Conservation (phyloP, 2,888 invertebrate species). For the Hyles lineata region DNA sequence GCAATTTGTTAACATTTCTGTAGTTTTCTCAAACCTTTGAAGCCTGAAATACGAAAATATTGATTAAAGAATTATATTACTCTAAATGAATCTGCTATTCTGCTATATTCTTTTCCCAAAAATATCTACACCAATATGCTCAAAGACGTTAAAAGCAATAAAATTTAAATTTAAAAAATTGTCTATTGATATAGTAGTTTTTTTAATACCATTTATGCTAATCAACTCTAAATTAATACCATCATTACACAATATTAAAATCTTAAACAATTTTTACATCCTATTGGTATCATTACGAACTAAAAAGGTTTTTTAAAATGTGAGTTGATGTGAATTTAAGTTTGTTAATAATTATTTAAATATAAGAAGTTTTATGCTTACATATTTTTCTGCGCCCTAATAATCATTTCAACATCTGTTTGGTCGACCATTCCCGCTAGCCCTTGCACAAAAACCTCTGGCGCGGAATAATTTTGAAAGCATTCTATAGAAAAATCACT, state of each 20-base stretch:
- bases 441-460: constrained; percentile 96
- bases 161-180: no score
- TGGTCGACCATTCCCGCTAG: constrained; percentile 96
- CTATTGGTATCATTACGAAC: not conserved
- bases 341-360: not conserved
- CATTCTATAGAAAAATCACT: constrained; percentile 93
- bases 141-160: no score
- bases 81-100: not conserved
- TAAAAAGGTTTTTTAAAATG: not conserved
- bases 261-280: no score
- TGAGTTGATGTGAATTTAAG: not conserved
- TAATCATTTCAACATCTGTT: constrained; percentile 95
- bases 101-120: not conserved
- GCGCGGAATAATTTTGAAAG: constrained; percentile 95
- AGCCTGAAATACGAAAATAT: constrained; percentile 86
- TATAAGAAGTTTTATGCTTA: constrained; percentile 69
- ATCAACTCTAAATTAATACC: no score
- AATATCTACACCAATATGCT: no score
- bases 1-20: constrained; percentile 99
- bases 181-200: no score
- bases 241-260: no score
- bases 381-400: constrained; percentile 97
- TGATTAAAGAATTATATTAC: not conserved
- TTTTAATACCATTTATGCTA: no score
- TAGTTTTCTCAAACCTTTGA: constrained; percentile 98